phyloP scores from a whole-genome alignment of 2,797 vertebrate genomes.

The Poeciliopsis turneri region DNA sequence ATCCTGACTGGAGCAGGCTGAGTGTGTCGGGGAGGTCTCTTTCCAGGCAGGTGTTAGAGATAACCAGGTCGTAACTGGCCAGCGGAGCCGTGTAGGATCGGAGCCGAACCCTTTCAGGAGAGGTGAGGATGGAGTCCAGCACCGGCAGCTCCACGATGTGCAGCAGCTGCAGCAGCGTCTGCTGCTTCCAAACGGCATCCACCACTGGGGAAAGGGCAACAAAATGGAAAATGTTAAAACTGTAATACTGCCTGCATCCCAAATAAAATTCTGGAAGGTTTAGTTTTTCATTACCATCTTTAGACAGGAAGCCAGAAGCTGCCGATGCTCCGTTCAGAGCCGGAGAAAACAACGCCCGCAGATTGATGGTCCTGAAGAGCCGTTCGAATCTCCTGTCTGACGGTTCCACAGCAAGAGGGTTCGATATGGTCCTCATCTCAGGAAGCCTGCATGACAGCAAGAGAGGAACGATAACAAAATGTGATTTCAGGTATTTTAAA shows the following conservation, averaged over 20 bases:
- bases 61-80: constrained; percentile 81
- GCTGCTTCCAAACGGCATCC: constrained; percentile 87
- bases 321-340: constrained; percentile 48
- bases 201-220: constrained; percentile 71
- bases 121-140: constrained; percentile 84
- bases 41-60: constrained; percentile 88
- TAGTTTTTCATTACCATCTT: constrained; percentile 74
- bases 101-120: constrained; percentile 69
- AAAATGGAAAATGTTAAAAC: background rate
- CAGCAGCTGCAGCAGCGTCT: constrained; percentile 85
- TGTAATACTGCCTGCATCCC: background rate
- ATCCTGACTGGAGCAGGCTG: constrained; percentile 83
- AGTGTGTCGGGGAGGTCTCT: constrained; percentile 81
- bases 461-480: background rate
- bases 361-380: constrained; percentile 79
- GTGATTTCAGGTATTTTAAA: background rate
- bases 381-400: constrained; percentile 82
- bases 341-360: constrained; percentile 70
- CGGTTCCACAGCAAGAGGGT: constrained; percentile 82
- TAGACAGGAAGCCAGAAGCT: constrained; percentile 74
- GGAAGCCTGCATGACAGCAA: constrained; percentile 62
- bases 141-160: constrained; percentile 86
- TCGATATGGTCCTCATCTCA: constrained; percentile 81
- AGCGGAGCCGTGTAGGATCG: constrained; percentile 38
- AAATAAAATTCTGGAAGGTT: background rate